Evolutionary conservation across 2,888 invertebrate genomes (phyloP).

Genomic region (Cerastis leucographa): DNA sequence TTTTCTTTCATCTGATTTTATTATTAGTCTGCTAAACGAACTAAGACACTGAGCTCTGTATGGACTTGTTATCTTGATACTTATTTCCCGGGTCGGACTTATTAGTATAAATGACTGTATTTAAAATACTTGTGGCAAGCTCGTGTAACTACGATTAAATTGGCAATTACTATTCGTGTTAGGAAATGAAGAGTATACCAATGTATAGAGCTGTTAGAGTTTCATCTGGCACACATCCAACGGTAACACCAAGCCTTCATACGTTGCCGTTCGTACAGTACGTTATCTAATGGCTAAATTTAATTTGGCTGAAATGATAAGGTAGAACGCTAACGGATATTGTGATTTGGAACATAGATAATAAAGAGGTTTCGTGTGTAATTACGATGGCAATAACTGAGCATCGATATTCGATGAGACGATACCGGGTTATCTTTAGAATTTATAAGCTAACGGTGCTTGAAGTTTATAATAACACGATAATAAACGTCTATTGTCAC

Average conservation of each 20-base stretch:
- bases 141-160: slow-evolving; percentile 28
- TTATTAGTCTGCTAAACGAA: not conserved
- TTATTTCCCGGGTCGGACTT: not conserved
- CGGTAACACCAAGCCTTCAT: slow-evolving; percentile 56
- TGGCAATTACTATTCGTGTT: slow-evolving; percentile 27
- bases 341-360: slow-evolving; percentile 76
- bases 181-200: slow-evolving; percentile 40
- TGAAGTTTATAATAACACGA: slow-evolving; percentile 54
- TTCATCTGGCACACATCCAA: slow-evolving; percentile 62
- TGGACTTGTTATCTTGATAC: not conserved
- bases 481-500: slow-evolving; percentile 47
- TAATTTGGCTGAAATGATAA: slow-evolving; percentile 48
- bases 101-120: not conserved
- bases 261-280: slow-evolving; percentile 51
- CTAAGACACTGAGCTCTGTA: not conserved
- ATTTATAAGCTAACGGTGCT: slow-evolving; percentile 73
- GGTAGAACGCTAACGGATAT: slow-evolving; percentile 70
- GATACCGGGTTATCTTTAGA: slow-evolving; percentile 69
- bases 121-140: slow-evolving; percentile 2
- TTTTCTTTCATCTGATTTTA: slow-evolving; percentile 8
- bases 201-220: slow-evolving; percentile 45
- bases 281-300: slow-evolving; percentile 52
- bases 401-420: slow-evolving; percentile 70
- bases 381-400: slow-evolving; percentile 65
- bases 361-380: slow-evolving; percentile 68